Evolutionary conservation across 30 jellyfish, hydroid and myxozoan species (phyloP).

Genomic region (Pseudorhiza aurosa): DNA sequence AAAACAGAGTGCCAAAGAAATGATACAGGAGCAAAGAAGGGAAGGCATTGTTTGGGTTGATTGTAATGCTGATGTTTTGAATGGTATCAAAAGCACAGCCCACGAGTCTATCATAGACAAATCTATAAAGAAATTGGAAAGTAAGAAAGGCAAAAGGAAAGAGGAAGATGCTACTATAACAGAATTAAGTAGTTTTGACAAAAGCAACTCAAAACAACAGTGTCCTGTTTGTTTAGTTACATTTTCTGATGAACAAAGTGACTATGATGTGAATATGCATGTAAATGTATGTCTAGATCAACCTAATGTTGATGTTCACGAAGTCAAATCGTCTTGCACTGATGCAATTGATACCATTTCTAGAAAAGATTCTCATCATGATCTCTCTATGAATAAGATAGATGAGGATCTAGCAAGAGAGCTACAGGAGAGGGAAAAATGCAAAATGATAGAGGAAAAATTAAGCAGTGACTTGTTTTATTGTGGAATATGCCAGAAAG

Average conservation of each 20-base stretch:
- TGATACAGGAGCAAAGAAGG: background rate
- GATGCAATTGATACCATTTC: background rate
- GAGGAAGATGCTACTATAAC: no score
- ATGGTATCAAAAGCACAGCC: background rate
- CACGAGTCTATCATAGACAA: background rate
- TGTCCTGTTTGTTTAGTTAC: conserved; percentile 34
- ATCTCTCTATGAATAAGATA: background rate
- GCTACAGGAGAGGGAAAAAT: conserved; percentile 51
- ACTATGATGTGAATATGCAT: conserved; percentile 23
- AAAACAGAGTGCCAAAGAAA: background rate
- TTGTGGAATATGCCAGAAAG: conserved; percentile 59
- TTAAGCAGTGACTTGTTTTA: conserved; percentile 21
- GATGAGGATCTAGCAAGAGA: conserved; percentile 58
- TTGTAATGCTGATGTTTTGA: background rate
- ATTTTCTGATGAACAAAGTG: conserved; percentile 1
- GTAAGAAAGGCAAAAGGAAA: background rate
- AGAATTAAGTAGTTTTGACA: no score
- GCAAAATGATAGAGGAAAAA: conserved; percentile 24
- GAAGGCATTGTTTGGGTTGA: background rate
- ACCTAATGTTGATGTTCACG: background rate
- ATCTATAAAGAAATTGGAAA: background rate
- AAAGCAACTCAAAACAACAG: background rate
- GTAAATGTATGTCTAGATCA: conserved; percentile 49
- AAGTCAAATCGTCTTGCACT: background rate
- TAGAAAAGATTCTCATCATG: background rate